A percentile compares a stretch with the other conserved stretches of the same genome.
phyloP scores from a whole-genome alignment of 2,888 invertebrate species.

The Melieria crassipennis region DNA sequence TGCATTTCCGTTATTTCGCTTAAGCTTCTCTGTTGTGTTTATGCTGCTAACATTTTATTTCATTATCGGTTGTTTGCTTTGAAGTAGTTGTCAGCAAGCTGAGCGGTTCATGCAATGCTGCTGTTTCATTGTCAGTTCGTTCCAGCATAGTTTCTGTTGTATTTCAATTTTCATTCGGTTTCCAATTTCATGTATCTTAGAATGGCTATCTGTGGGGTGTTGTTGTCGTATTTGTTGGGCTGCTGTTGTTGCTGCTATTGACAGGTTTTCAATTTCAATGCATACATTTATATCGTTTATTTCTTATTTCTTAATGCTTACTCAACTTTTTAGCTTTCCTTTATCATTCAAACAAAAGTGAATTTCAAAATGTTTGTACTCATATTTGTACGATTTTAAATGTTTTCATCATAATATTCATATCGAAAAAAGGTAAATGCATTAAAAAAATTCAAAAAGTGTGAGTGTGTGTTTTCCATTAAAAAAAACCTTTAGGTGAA shows the following conservation, averaged over 20 bases:
- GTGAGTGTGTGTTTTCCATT: background rate
- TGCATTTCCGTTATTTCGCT: background rate
- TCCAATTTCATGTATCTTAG: constrained; percentile 11
- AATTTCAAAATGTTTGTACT: constrained; percentile 32
- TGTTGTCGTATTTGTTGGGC: too few relatives aligned
- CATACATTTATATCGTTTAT: too few relatives aligned
- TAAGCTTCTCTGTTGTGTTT: background rate
- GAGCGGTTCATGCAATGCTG: background rate
- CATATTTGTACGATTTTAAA: constrained; percentile 29
- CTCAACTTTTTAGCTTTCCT: background rate
- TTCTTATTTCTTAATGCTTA: constrained; percentile 7
- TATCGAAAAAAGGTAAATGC: background rate
- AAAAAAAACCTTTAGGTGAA: too few relatives aligned
- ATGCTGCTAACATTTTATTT: constrained; percentile 2
- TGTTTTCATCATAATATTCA: background rate
- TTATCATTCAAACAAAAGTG: constrained; percentile 1
- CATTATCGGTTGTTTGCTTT: constrained; percentile 1
- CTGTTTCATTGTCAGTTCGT: background rate
- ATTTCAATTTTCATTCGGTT: constrained; percentile 1
- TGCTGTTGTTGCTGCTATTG: too few relatives aligned
- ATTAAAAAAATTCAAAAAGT: background rate
- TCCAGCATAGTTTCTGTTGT: constrained; percentile 5
- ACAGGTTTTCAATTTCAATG: too few relatives aligned
- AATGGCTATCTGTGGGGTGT: background rate
- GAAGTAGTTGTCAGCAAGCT: too few relatives aligned